Percentiles rank a stretch among this genome's conserved stretches.
These are phyloP conservation scores for Corythornis cristatus DNA, from an alignment of 2,113 vertebrate species.

Conservation along the genomic window DNA sequence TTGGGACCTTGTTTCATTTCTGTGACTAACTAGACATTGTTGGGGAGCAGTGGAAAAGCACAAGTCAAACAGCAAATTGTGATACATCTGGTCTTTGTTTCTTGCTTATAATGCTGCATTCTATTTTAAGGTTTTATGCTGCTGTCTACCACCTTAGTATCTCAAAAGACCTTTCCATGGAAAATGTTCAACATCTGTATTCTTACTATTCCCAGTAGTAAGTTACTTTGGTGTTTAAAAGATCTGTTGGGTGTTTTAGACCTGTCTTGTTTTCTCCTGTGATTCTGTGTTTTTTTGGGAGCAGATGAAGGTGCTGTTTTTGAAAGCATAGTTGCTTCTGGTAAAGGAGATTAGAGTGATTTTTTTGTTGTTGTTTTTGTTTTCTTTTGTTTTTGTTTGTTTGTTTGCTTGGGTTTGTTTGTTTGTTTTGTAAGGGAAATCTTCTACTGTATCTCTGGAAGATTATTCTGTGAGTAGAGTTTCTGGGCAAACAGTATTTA, in stretches of 20 bases:
- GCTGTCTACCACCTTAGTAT: background rate
- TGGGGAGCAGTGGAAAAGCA: background rate
- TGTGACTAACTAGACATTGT: rapidly evolving
- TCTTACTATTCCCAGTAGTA: background rate
- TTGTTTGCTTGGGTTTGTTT: no score
- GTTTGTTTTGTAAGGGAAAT: background rate
- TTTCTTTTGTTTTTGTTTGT: no score
- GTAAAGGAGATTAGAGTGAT: background rate
- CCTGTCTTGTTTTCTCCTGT: background rate
- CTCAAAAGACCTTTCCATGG: background rate
- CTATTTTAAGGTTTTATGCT: background rate
- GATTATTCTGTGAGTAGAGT: background rate
- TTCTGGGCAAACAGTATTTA: background rate
- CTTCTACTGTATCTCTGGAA: background rate
- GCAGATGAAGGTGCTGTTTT: background rate
- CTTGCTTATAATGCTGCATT: background rate
- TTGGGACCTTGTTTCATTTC: background rate
- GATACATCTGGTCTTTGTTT: background rate
- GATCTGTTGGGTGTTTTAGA: background rate
- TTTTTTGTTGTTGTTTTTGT: background rate
- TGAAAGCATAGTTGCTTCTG: background rate
- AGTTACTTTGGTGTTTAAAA: background rate
- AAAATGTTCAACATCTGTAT: background rate
- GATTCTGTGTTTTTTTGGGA: background rate
- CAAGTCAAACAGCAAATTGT: background rate